Conservation (phyloP, 2,797 vertebrate genomes). For the Tadarida brasiliensis region DNA sequence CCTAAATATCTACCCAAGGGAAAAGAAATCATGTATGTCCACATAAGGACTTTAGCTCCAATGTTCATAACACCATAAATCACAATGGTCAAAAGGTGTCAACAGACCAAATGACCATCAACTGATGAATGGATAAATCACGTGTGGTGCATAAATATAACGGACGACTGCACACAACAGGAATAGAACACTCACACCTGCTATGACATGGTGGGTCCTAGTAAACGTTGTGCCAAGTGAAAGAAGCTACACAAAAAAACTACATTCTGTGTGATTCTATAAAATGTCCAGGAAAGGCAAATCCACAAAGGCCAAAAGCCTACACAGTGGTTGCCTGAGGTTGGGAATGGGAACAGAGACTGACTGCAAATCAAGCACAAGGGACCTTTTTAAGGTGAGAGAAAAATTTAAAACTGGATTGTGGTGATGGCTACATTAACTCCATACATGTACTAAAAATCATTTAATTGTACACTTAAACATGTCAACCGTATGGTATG, state of each 20-base stretch:
- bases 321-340: background rate
- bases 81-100: background rate
- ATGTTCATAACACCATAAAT: background rate
- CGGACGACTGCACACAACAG: background rate
- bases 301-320: background rate
- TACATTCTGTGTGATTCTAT: background rate
- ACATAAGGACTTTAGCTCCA: background rate
- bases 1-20: background rate
- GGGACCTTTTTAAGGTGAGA: background rate
- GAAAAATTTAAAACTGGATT: constrained; percentile 12
- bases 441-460: background rate
- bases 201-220: background rate
- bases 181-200: background rate
- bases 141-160: background rate
- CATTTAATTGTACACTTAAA: background rate
- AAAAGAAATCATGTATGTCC: background rate
- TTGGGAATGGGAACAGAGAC: background rate
- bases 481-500: background rate
- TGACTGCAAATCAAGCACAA: background rate
- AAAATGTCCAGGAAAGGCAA: background rate
- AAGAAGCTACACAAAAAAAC: background rate
- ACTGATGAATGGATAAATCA: background rate
- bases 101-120: background rate
- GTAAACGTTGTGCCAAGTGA: background rate
- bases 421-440: background rate